A percentile compares a stretch with the other conserved stretches of the same genome.
Conservation (phyloP, 2,113 vertebrate genomes). For the Seriola aureovittata region DNA sequence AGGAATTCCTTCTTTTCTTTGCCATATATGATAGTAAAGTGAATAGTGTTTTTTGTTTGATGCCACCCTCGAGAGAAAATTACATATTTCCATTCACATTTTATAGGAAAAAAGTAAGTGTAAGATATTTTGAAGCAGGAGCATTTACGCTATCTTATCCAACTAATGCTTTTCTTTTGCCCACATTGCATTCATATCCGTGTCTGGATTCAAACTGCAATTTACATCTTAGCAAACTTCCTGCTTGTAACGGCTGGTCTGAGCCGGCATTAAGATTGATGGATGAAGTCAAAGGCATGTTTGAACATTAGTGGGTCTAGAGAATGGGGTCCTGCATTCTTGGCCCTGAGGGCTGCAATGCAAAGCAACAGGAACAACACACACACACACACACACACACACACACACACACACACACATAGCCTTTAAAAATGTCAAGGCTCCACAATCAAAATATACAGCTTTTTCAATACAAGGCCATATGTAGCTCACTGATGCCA, state of each 20-base stretch:
- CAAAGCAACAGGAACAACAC: slow-evolving; percentile 33
- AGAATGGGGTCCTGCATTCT: slow-evolving; percentile 27
- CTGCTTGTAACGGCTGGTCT: background rate
- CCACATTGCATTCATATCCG: background rate
- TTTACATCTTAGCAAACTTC: slow-evolving; percentile 8
- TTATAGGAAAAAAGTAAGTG: too few relatives aligned
- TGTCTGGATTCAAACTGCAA: background rate
- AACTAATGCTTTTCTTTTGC: background rate
- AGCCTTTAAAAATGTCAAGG: slow-evolving; percentile 51
- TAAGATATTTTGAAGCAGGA: too few relatives aligned
- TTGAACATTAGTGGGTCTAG: slow-evolving; percentile 33
- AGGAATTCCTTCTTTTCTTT: background rate
- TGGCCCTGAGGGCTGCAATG: slow-evolving; percentile 30
- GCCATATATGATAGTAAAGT: too few relatives aligned
- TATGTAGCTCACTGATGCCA: slow-evolving; percentile 2
- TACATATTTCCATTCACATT: too few relatives aligned
- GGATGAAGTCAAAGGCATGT: slow-evolving; percentile 45
- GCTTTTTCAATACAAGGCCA: slow-evolving; percentile 42
- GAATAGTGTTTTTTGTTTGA: too few relatives aligned
- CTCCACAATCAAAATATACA: slow-evolving; percentile 29
- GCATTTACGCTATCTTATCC: background rate
- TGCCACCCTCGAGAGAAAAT: too few relatives aligned
- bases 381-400: slow-evolving; percentile 13
- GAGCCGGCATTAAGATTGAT: slow-evolving; percentile 16
- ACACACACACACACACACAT: slow-evolving; percentile 14